Evolutionary conservation across 2,888 invertebrate genomes (phyloP), one percentile per base, ranked within the genome.

Genomic region (Orthosia gracilis): DNA sequence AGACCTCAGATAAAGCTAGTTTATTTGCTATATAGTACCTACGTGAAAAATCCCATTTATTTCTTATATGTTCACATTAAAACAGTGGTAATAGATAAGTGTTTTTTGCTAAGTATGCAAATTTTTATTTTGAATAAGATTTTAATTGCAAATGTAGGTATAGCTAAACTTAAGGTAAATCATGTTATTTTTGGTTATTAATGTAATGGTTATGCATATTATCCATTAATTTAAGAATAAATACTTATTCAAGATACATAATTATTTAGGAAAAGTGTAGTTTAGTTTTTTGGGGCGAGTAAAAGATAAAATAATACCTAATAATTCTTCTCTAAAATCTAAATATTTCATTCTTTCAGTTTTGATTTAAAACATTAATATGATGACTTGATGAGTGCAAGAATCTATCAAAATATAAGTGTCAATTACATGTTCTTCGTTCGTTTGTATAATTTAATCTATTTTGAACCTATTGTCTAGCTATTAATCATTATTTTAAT

Each of bases 401-500:
- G 2, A 58, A 23, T 21, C 45, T 59, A 5, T 59, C 23, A 52
- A 15, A 4, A 26, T 5, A 58, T 65, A 13, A 55, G 17, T 65
- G 12, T 40, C 31, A 5, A 64, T 64, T 45, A 58, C 9, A n/a
- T 15, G 3, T 4, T 3, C 23, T 57, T 54, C n/a, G 18, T 55
- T 40, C 4, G 15, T 49, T 31, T 23, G 4, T 52, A n/a, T 31
- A 23, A 63, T 63, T 59, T 15, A 54, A 49, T 49, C 40, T 2
- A 71, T 49, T 55, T 45, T 4, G 17, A 73, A 61, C 63, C 57
- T 4, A 63, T 71, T 40, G 58, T 54, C 52, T 40, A 40, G 40
- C 9, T 47, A 63, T 40, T 52, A 64, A 68, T 49, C 26, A 54
- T 54, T 64, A 63, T 62, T 69, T 66, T 50, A 67, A 47, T 45